Percentiles rank a stretch among this genome's conserved stretches.
Conservation (phyloP, 1,140 invertebrate species). For the Dendrolimus punctatus region DNA sequence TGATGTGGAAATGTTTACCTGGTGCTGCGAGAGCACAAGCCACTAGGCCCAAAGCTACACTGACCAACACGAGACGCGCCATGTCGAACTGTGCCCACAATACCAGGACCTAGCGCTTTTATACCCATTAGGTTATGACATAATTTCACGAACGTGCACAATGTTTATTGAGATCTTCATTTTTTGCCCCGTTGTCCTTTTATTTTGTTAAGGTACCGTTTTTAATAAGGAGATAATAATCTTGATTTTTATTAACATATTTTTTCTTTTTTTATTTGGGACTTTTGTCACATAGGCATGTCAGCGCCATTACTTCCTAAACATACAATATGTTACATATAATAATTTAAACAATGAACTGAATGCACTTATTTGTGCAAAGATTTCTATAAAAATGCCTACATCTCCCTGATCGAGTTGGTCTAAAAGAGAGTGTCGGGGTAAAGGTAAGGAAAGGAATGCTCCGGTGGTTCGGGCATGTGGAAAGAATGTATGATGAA, state of each 20-base stretch:
- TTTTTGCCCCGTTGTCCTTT: conserved; percentile 28
- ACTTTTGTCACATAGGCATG: too few species aligned
- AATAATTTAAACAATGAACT: too few species aligned
- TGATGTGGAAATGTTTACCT: conserved; percentile 20
- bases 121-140: conserved; percentile 36
- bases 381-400: too few species aligned
- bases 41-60: conserved; percentile 30
- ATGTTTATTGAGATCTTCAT: conserved; percentile 31
- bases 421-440: too few species aligned
- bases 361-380: too few species aligned
- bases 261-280: not conserved
- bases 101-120: conserved; percentile 20
- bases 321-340: not conserved
- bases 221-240: not conserved
- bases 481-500: too few species aligned
- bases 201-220: conserved; percentile 15
- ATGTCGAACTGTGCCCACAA: conserved; percentile 25
- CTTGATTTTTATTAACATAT: not conserved
- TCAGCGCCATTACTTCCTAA: too few species aligned
- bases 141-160: conserved; percentile 22
- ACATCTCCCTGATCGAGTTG: too few species aligned
- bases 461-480: too few species aligned
- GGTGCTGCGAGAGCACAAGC: conserved; percentile 33
- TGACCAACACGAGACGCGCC: conserved; percentile 28
- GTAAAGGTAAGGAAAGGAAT: too few species aligned